Evolutionary conservation across 1,140 invertebrate species (phyloP).

Genomic region (Leptinotarsa lineolata): DNA sequence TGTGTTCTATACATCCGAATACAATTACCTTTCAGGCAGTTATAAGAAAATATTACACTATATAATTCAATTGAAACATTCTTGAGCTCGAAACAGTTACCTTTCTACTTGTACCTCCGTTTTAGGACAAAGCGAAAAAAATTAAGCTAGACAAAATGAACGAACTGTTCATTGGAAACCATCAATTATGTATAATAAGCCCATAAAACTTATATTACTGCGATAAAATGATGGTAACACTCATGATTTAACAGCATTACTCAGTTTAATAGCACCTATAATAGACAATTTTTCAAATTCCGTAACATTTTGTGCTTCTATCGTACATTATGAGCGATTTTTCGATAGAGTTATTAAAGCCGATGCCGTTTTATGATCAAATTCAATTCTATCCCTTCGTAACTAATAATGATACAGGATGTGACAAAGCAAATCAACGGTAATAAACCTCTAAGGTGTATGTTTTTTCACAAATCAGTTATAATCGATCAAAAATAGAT

Average conservation of each 20-base stretch:
- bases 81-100: background rate
- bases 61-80: no score
- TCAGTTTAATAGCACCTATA: conserved; percentile 18
- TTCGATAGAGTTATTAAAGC: conserved; percentile 9
- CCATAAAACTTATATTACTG: conserved; percentile 17
- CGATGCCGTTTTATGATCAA: background rate
- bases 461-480: no score
- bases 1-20: no score
- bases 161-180: conserved; percentile 11
- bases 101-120: background rate
- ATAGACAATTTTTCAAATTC: conserved; percentile 19
- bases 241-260: conserved; percentile 15
- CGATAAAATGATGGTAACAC: conserved; percentile 17
- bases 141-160: background rate
- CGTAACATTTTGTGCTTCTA: conserved; percentile 10
- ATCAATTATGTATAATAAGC: conserved; percentile 16
- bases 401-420: background rate
- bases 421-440: no score
- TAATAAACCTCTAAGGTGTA: no score
- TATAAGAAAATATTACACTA: no score
- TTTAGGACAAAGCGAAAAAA: background rate
- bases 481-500: no score
- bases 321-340: background rate
- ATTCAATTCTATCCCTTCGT: background rate
- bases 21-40: no score